Evolutionary conservation across 2,888 invertebrate species (phyloP).

Genomic region (Gastrophysa polygoni): DNA sequence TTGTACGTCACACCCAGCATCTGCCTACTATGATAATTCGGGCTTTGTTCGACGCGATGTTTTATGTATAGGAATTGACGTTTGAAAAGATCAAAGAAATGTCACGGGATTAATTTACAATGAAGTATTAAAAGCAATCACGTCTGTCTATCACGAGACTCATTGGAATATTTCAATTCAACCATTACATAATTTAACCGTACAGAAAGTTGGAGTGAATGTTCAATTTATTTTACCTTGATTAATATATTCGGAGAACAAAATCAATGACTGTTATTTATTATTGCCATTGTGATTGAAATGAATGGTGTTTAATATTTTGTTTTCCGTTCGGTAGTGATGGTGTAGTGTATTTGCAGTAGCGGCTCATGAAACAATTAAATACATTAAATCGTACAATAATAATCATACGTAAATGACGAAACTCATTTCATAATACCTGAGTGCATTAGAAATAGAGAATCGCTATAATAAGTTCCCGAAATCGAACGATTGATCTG

Average conservation of each 20-base stretch:
- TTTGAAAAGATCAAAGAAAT: constrained; percentile 17
- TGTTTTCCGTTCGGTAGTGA: constrained; percentile 51
- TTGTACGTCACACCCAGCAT: background rate
- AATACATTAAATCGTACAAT: too few species aligned
- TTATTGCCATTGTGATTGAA: constrained; percentile 48
- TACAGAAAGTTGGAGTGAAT: constrained; percentile 21
- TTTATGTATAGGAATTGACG: background rate
- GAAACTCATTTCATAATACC: too few species aligned
- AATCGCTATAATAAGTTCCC: too few species aligned
- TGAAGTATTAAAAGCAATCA: constrained; percentile 10
- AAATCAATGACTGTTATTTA: constrained; percentile 47
- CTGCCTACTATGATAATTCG: background rate
- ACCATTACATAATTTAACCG: constrained; percentile 21
- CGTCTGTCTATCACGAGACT: constrained; percentile 11
- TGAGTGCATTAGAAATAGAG: too few species aligned
- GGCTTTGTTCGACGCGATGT: background rate
- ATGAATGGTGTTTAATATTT: constrained; percentile 53
- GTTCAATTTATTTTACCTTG: constrained; percentile 31
- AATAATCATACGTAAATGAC: too few species aligned
- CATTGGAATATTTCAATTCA: constrained; percentile 13
- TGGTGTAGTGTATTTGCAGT: constrained; percentile 18
- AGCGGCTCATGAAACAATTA: constrained; percentile 17
- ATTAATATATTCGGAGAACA: constrained; percentile 41
- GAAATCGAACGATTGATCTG: too few species aligned
- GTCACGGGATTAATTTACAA: constrained; percentile 18